Evolutionary conservation across 2,113 vertebrate genomes (phyloP).

Genomic region (Hylia prasina): DNA sequence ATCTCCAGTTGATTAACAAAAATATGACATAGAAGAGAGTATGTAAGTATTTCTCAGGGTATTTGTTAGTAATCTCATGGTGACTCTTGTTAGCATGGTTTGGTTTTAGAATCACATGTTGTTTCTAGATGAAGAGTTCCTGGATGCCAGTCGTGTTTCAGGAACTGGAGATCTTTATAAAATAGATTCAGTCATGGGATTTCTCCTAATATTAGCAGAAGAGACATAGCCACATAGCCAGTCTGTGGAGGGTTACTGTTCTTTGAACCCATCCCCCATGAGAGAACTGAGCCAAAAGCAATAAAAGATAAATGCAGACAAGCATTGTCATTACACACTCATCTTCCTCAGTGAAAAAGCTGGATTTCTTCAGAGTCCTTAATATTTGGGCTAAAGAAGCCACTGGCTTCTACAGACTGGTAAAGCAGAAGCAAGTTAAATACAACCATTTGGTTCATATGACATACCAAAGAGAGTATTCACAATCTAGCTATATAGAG

Average conservation of each 20-base stretch:
- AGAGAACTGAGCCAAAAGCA: neutral
- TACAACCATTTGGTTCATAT: neutral
- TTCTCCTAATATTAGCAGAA: neutral
- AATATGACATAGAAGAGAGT: neutral
- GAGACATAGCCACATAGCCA: neutral
- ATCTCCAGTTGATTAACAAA: neutral
- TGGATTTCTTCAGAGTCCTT: neutral
- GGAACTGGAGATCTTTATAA: neutral
- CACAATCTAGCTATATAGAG: neutral
- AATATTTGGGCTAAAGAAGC: neutral
- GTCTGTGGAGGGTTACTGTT: neutral
- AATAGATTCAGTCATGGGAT: neutral
- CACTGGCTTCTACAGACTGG: neutral
- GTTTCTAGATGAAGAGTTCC: neutral
- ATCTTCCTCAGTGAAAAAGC: neutral
- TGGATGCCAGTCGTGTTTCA: neutral
- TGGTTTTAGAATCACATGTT: neutral
- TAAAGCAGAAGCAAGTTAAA: neutral
- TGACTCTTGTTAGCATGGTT: neutral
- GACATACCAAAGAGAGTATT: neutral
- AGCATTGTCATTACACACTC: neutral
- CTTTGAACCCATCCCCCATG: neutral
- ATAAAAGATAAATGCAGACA: neutral
- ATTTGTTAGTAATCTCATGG: neutral
- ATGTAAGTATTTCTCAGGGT: neutral